phyloP scores from a whole-genome alignment of 1,140 invertebrate genomes.

The Parapsyche elsis region DNA sequence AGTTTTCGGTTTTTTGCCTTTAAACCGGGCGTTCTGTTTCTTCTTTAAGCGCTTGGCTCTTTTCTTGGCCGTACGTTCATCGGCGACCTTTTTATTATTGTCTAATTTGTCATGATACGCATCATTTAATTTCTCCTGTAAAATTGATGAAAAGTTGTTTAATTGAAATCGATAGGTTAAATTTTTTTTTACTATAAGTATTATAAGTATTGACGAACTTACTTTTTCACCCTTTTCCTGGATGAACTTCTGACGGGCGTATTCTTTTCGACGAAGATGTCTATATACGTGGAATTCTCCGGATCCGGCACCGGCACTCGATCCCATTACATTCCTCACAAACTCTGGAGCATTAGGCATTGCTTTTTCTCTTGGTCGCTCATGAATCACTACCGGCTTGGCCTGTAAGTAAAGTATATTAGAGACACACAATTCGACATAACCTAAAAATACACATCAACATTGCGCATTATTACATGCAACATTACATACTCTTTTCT shows the following conservation, averaged over 20 bases:
- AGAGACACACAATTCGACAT: too few species aligned
- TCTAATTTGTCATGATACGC: slow-evolving; percentile 86
- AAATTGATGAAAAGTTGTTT: slow-evolving; percentile 50
- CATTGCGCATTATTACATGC: too few species aligned
- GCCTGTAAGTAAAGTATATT: slow-evolving; percentile 73
- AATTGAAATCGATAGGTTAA: background rate
- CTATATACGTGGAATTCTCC: slow-evolving; percentile 99
- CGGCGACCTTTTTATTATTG: slow-evolving; percentile 80
- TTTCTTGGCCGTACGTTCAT: slow-evolving; percentile 87
- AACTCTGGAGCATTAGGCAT: slow-evolving; percentile 87
- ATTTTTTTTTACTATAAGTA: background rate
- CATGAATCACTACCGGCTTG: slow-evolving; percentile 89
- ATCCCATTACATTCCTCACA: slow-evolving; percentile 97
- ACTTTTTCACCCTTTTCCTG: slow-evolving; percentile 88
- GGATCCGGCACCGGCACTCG: slow-evolving; percentile 96
- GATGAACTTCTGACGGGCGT: slow-evolving; percentile 93
- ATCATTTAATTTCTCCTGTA: slow-evolving; percentile 82
- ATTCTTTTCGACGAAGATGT: slow-evolving; percentile 93
- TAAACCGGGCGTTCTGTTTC: slow-evolving; percentile 72
- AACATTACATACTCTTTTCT: slow-evolving; percentile 5
- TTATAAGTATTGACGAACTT: slow-evolving; percentile 51
- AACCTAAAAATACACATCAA: too few species aligned
- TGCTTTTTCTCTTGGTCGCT: slow-evolving; percentile 80
- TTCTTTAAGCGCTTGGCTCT: slow-evolving; percentile 84
- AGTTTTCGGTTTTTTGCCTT: slow-evolving; percentile 67